These are phyloP conservation scores for Brachionus rotundiformis DNA, from an alignment of 1,140 invertebrate genomes.

Conservation along the genomic window DNA sequence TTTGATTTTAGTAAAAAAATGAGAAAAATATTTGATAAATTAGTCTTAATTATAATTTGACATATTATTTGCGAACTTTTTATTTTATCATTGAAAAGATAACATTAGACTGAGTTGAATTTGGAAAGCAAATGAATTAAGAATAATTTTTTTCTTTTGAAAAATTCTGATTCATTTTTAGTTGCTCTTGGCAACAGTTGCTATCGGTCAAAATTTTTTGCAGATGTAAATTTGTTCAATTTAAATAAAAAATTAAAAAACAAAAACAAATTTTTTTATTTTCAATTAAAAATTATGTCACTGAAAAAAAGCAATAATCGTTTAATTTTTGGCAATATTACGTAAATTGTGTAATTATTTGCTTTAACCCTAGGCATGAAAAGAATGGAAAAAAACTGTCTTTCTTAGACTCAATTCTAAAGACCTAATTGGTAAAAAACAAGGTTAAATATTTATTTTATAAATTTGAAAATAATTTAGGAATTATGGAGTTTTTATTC, in stretches of 20 bases:
- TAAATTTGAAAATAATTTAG: no score
- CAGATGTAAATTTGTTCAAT: constrained; percentile 3
- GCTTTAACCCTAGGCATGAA: not conserved
- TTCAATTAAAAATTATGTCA: constrained; percentile 1
- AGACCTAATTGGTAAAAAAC: no score
- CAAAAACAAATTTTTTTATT: not conserved
- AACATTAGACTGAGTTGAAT: not conserved
- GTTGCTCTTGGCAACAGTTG: constrained; percentile 34
- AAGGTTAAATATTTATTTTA: no score
- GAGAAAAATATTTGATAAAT: not conserved
- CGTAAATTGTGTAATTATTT: not conserved
- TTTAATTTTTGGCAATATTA: constrained; percentile 4
- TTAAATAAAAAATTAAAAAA: not conserved
- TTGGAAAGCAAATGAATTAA: not conserved
- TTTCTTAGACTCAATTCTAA: no score
- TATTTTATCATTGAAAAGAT: constrained; percentile 28
- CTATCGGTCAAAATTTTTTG: constrained; percentile 37
- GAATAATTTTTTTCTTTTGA: not conserved
- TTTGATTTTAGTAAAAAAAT: not conserved
- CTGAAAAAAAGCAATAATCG: not conserved
- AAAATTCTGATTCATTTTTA: not conserved
- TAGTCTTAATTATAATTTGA: not conserved
- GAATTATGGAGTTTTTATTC: no score
- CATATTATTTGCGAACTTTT: constrained; percentile 2
- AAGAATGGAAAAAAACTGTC: no score